Evolutionary conservation across 1,140 invertebrate species (phyloP).

Genomic region (Pseudachorutes palmiensis): DNA sequence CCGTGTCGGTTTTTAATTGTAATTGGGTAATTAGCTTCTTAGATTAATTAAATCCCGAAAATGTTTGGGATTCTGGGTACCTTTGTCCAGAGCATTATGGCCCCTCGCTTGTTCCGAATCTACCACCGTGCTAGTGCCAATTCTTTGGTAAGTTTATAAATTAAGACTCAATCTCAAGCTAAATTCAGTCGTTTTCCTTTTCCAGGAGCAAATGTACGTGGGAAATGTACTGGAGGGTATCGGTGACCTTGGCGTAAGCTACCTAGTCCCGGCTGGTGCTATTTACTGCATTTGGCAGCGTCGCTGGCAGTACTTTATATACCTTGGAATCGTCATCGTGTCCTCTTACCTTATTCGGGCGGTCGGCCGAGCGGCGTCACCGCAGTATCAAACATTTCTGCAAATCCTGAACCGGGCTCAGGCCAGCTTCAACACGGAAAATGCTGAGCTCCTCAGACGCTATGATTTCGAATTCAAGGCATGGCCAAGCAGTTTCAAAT

Average conservation of each 20-base stretch:
- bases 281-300: slow-evolving; percentile 30
- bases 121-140: slow-evolving; percentile 5
- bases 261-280: slow-evolving; percentile 21
- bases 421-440: slow-evolving; percentile 41
- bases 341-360: slow-evolving; percentile 59
- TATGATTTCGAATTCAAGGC: slow-evolving; percentile 29
- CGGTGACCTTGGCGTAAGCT: slow-evolving; percentile 27
- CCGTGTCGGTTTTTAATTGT: not conserved
- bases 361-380: slow-evolving; percentile 60
- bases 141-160: not conserved
- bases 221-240: slow-evolving; percentile 21
- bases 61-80: not conserved
- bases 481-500: slow-evolving; percentile 37
- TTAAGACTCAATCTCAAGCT: not conserved
- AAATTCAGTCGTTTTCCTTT: slow-evolving; percentile 11
- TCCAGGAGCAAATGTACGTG: slow-evolving; percentile 18
- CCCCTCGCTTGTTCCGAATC: not conserved
- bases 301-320: slow-evolving; percentile 22
- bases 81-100: not conserved
- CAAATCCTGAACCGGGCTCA: slow-evolving; percentile 53
- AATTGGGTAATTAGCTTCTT: no score
- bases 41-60: no score
- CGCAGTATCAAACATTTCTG: slow-evolving; percentile 66
- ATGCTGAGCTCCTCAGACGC: slow-evolving; percentile 22
- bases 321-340: slow-evolving; percentile 54